Conservation (phyloP, 2,113 vertebrate species). For the Apus apus region DNA sequence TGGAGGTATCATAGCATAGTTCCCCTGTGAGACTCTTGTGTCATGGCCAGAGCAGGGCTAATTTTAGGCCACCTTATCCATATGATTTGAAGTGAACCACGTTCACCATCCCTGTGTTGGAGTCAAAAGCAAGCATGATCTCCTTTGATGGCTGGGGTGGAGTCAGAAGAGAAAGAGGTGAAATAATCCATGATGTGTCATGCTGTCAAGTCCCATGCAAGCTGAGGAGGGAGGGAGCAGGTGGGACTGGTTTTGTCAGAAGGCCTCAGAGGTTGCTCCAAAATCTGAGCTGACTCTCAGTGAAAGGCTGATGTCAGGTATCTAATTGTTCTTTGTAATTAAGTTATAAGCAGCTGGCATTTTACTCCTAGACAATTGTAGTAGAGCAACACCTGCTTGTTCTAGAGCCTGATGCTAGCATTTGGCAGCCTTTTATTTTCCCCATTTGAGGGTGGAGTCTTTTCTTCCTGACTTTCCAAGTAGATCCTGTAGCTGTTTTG, state of each 20-base stretch:
- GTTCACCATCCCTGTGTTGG: rapidly evolving
- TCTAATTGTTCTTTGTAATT: neutral
- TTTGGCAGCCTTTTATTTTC: neutral
- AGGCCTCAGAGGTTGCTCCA: neutral
- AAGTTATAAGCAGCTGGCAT: neutral
- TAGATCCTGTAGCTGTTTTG: neutral
- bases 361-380: neutral
- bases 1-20: neutral
- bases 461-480: neutral
- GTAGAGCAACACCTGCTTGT: neutral
- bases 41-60: neutral
- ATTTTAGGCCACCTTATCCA: neutral
- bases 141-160: neutral
- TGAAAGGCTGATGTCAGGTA: neutral
- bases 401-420: neutral
- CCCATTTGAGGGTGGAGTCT: neutral
- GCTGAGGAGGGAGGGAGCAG: neutral
- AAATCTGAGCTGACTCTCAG: neutral
- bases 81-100: neutral
- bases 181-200: neutral
- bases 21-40: neutral
- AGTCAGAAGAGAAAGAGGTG: neutral
- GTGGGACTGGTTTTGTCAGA: conserved; percentile 23
- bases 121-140: neutral
- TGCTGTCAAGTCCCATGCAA: neutral